Percentiles rank a stretch among this genome's conserved stretches.
These are phyloP conservation scores for Leptogaster cylindrica DNA, from an alignment of 2,888 invertebrate genomes.

Conservation along the genomic window DNA sequence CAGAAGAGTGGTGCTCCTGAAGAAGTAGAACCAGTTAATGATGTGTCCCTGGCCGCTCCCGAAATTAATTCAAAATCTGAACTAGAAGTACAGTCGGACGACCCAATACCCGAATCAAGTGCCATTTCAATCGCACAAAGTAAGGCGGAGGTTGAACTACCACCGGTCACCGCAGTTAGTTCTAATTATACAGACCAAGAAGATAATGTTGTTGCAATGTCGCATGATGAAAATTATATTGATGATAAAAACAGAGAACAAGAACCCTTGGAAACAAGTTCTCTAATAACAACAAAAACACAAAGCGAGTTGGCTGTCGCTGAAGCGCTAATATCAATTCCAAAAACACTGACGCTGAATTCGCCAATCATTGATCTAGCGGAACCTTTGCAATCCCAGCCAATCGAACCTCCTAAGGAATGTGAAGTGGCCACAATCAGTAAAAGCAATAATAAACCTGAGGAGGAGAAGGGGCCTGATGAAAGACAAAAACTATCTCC, in stretches of 20 bases:
- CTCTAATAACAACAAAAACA: neutral
- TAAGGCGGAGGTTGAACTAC: neutral
- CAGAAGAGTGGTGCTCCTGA: neutral
- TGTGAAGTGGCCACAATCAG: neutral
- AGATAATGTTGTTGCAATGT: neutral
- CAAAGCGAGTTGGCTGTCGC: constrained; percentile 47
- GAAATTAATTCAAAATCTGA: neutral
- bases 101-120: neutral
- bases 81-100: neutral
- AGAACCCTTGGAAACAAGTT: neutral
- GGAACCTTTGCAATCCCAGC: no score
- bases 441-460: neutral
- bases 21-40: neutral
- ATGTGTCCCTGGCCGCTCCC: neutral
- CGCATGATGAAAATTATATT: neutral
- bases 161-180: neutral
- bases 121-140: neutral
- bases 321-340: constrained; percentile 50
- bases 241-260: neutral
- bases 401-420: neutral
- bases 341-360: constrained; percentile 41
- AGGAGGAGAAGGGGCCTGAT: neutral
- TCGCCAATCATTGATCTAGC: neutral
- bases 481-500: constrained; percentile 13
- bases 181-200: neutral